These are phyloP conservation scores for Ochlodes sylvanus DNA, from an alignment of 2,888 invertebrate species.

Conservation along the genomic window DNA sequence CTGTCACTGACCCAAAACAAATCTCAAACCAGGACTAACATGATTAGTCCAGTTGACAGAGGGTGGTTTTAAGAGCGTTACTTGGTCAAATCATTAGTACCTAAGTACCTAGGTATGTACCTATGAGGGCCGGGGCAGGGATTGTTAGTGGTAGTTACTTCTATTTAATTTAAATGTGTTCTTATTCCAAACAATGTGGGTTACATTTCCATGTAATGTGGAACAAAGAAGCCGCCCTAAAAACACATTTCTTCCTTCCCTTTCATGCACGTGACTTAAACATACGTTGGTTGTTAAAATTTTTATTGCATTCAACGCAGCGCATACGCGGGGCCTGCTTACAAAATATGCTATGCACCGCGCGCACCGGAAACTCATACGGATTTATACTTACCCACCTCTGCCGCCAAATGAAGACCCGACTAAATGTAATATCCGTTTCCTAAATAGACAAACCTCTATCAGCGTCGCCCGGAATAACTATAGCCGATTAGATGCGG, in stretches of 20 bases:
- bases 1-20: no score
- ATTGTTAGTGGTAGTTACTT: no score
- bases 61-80: no score
- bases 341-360: conserved; percentile 81
- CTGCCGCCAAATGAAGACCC: conserved; percentile 82
- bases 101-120: no score
- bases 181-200: conserved; percentile 23
- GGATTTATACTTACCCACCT: conserved; percentile 80
- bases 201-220: conserved; percentile 32
- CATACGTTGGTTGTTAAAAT: conserved; percentile 72
- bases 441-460: conserved; percentile 85
- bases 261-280: conserved; percentile 60
- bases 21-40: no score
- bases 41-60: no score
- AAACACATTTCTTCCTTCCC: conserved; percentile 67
- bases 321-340: conserved; percentile 73
- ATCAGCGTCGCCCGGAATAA: conserved; percentile 81
- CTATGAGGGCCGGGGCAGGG: no score
- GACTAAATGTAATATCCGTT: conserved; percentile 84
- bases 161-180: no score
- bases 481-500: conserved; percentile 78
- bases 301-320: conserved; percentile 71
- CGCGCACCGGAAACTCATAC: conserved; percentile 77
- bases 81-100: no score
- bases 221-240: conserved; percentile 50